Percentiles rank a stretch among this genome's conserved stretches.
These are phyloP conservation scores for Urocolius indicus DNA, from an alignment of 2,113 vertebrate species.

Conservation along the genomic window DNA sequence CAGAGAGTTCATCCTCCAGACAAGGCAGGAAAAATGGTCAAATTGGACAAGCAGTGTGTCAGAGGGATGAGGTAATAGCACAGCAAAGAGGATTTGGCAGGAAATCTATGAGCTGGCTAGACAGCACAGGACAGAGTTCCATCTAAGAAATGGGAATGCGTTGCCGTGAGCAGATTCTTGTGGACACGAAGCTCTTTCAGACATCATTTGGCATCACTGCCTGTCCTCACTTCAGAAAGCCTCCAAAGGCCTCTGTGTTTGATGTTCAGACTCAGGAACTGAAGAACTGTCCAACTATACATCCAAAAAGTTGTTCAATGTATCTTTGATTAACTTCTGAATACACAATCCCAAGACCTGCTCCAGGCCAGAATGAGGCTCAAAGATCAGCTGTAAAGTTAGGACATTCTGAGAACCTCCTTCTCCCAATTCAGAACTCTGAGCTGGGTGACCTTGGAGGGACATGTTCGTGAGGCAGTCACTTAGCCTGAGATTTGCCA, in stretches of 20 bases:
- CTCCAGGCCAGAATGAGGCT: not conserved
- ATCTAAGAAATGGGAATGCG: slow-evolving; percentile 18
- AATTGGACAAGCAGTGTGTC: not conserved
- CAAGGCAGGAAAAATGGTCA: not conserved
- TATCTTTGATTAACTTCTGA: slow-evolving; percentile 2
- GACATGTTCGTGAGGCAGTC: not conserved
- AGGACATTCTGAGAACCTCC: not conserved
- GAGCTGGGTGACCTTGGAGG: not conserved
- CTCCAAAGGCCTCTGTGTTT: not conserved
- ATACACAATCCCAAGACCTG: fast-evolving
- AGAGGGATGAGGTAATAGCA: slow-evolving; percentile 68
- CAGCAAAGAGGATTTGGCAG: slow-evolving; percentile 57
- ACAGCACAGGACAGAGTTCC: slow-evolving; percentile 47
- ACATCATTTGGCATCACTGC: slow-evolving; percentile 49
- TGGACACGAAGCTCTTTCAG: slow-evolving; percentile 37
- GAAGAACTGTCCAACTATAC: not conserved
- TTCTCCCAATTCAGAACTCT: not conserved
- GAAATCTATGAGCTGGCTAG: slow-evolving; percentile 54
- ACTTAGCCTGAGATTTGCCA: not conserved
- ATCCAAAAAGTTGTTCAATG: not conserved
- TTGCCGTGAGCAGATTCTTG: not conserved
- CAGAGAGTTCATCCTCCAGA: not conserved
- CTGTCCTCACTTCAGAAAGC: not conserved
- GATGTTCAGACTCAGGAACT: not conserved
- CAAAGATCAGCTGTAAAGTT: not conserved